Conservation (phyloP, 2,888 invertebrate genomes). For the Lapara coniferarum region DNA sequence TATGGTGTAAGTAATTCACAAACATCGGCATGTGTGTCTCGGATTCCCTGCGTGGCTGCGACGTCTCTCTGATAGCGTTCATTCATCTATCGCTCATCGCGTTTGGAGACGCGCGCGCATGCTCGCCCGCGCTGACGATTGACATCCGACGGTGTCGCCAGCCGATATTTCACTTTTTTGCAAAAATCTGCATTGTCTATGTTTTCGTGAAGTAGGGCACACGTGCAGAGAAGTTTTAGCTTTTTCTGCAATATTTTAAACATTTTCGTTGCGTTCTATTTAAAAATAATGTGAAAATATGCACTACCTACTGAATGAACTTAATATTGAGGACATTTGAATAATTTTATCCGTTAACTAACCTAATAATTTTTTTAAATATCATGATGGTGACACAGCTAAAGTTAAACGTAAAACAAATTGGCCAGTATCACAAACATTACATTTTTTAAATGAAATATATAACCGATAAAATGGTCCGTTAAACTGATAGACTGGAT, state of each 20-base stretch:
- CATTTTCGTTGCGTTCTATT: too few species aligned
- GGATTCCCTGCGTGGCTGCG: constrained; percentile 44
- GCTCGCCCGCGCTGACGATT: constrained; percentile 48
- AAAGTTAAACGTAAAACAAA: too few species aligned
- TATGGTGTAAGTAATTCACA: background rate
- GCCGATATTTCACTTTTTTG: constrained; percentile 43
- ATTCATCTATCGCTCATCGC: constrained; percentile 69
- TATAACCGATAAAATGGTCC: too few species aligned
- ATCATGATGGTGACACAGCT: too few species aligned
- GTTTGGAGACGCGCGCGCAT: constrained; percentile 39
- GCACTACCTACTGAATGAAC: too few species aligned
- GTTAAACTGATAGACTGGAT: too few species aligned
- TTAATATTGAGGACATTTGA: too few species aligned
- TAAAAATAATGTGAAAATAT: too few species aligned
- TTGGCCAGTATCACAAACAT: too few species aligned
- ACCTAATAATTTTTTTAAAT: too few species aligned
- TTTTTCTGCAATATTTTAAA: background rate
- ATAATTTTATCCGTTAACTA: too few species aligned
- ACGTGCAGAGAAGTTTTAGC: background rate
- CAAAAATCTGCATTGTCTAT: constrained; percentile 5
- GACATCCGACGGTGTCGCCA: constrained; percentile 46
- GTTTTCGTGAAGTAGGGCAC: background rate
- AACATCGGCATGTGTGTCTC: constrained; percentile 18
- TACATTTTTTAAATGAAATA: too few species aligned
- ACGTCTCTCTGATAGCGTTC: constrained; percentile 50